phyloP scores from a whole-genome alignment of 2,797 vertebrate genomes.

The Microtus californicus region DNA sequence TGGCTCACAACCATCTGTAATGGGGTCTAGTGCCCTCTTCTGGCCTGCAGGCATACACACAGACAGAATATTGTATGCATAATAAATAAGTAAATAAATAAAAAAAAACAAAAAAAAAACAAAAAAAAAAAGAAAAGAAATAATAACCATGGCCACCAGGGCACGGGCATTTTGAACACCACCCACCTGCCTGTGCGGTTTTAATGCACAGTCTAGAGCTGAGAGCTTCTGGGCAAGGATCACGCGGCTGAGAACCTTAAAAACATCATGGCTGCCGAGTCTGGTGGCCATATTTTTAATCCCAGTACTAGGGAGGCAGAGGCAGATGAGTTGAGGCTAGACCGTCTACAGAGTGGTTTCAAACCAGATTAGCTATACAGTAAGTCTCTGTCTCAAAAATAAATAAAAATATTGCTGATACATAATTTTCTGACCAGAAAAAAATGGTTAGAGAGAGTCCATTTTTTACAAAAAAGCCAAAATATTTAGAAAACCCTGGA shows the following conservation, averaged over 20 bases:
- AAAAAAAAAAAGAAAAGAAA: conserved; percentile 29
- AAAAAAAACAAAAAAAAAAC: no score
- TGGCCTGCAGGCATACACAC: no score
- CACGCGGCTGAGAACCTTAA: not conserved
- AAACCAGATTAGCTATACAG: not conserved
- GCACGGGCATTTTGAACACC: not conserved
- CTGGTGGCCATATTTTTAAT: not conserved
- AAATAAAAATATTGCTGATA: conserved; percentile 33
- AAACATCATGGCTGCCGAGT: not conserved
- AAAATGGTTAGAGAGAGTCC: conserved; percentile 24
- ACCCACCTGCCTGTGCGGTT: not conserved
- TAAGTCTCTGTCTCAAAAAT: not conserved
- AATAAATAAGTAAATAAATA: no score
- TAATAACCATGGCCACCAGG: not conserved
- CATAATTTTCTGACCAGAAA: conserved; percentile 37
- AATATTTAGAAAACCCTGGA: conserved; percentile 9
- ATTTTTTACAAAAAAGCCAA: not conserved
- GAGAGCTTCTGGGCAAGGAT: not conserved
- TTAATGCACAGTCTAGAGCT: not conserved
- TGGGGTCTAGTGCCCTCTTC: no score
- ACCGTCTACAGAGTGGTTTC: not conserved
- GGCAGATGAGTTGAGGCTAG: not conserved
- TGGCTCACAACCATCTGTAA: no score
- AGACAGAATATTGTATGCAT: no score
- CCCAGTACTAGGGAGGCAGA: not conserved